Base-by-base conservation (phyloP, 2,888 invertebrate species). In the Oscheius sp. region DNA sequence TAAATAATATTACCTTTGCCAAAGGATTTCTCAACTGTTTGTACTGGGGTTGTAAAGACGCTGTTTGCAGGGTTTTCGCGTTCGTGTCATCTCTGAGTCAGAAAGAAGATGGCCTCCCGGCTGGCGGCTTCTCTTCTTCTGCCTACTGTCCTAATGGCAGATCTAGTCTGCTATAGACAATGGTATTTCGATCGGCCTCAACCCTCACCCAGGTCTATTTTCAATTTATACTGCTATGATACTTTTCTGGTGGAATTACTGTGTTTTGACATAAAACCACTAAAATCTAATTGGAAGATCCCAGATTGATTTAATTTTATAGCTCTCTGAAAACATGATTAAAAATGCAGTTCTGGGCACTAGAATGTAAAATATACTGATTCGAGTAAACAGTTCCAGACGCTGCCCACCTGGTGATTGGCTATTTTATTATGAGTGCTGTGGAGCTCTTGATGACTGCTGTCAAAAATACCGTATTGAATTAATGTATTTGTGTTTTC, bases 381-480 rank as follows among this genome's bases (percentile, higher is more conserved):
- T 34, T 12, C n/a, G n/a, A 20, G 12, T 42, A 12, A 42, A 8
- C 37, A 8, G 48, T 6, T 58, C 15, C 58, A 76, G 76, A 37
- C 65, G 74, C 42, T 76, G 76, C 68, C 76, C 76, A 4, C 67
- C 74, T 1, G 57, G 72, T 3, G 70, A 72, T 8, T 76, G 74
- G 23, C 72, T 76, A 55, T 68, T 71, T 20, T 74, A 71, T 58
- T 74, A 76, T 33, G 76, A 76, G 25, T 76, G 76, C 61, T 76
- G 76, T 39, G 74, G 74, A 25, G 69, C 70, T 27, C 50, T 70
- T 17, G 76, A 71, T 29, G 68, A 71, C 42, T 76, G 76, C 53
- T 76, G 76, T 29, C 72, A 71, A 65, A 29, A 70, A 33, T 61
- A 72, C 29, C 55, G 76, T 15, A 66, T 55, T 31, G 76, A 76